Evolutionary conservation across 2,888 invertebrate species (phyloP), one percentile per base, ranked within the genome.

Genomic region (Caradrina kadenii): DNA sequence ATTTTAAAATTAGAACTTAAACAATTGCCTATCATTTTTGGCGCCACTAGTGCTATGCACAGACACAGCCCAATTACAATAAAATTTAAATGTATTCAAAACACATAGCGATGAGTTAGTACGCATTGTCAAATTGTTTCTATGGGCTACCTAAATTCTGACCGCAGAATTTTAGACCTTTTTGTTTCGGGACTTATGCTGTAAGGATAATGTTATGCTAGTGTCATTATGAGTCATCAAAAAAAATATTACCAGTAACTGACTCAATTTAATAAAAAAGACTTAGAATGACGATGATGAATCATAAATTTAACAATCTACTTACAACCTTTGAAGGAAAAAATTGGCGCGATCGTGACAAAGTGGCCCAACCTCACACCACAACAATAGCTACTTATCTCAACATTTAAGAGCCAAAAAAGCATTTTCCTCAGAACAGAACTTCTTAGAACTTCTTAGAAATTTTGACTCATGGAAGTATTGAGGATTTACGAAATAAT

Each of bases 361-460:
- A 42, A 74, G 55, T 52, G 31, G 48, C 35, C 49, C 31, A 50
- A 31, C 48, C 58, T 60, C 62, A 22, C 31, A 50, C n/a, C 53
- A 61, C 8, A 73, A 79, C 80, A 79, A 76, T 79, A 61, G 63
- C 26, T 48, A 76, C 75, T 79, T 76, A 63, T n/a, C 17, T 59
- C 42, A 21, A 39, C 48, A 45, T 26, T 26, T 13, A 58, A 59
- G 15, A 39, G 13, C 13, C 39, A 17, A 68, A 70, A 67, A 61
- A 35, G 19, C 50, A 17, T 35, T 54, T 60, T 76, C 39, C 62
- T 68, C 5, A 61, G 68, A 79, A 76, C 53, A 61, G 6, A 19
- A 11, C 13, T n/a, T n/a, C n/a, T n/a, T n/a, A n/a, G n/a, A n/a
- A n/a, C 48, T 48, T 19, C 26, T 63, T 17, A 50, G 58, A 68